phyloP scores from a whole-genome alignment of 2,113 vertebrate genomes.

The Melanostigma gelatinosum region DNA sequence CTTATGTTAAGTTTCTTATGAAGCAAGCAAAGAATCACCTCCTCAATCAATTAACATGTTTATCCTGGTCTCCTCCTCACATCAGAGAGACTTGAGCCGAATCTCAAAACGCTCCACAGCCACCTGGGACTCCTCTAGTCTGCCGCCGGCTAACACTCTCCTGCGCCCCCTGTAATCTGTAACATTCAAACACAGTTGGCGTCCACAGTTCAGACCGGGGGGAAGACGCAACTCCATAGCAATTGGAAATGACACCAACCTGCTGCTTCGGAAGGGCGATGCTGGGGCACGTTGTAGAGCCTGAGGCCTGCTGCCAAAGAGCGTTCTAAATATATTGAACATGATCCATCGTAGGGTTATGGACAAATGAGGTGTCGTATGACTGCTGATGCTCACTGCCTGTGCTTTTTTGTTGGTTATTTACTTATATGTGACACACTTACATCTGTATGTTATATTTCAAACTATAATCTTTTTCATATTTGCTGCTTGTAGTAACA shows the following conservation, averaged over 20 bases:
- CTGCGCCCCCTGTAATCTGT: slow-evolving; percentile 38
- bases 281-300: background rate
- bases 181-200: slow-evolving; percentile 47
- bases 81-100: slow-evolving; percentile 42
- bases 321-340: background rate
- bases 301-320: background rate
- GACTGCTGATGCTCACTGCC: background rate
- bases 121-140: slow-evolving; percentile 32
- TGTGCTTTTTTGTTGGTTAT: background rate
- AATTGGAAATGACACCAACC: slow-evolving; percentile 47
- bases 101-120: slow-evolving; percentile 39
- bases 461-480: background rate
- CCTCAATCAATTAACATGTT: slow-evolving; percentile 27
- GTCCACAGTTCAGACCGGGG: slow-evolving; percentile 13
- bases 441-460: background rate
- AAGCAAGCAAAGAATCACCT: slow-evolving; percentile 30
- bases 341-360: background rate
- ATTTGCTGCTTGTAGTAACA: background rate
- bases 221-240: slow-evolving; percentile 10
- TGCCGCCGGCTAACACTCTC: slow-evolving; percentile 41
- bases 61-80: slow-evolving; percentile 38
- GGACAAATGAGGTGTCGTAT: background rate
- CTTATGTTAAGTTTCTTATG: slow-evolving; percentile 29
- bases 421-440: background rate
- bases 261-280: slow-evolving; percentile 5